Evolutionary conservation across 1,140 invertebrate genomes (phyloP), one percentile per base, ranked within the genome.

Genomic region (Chionoecetes opilio): DNA sequence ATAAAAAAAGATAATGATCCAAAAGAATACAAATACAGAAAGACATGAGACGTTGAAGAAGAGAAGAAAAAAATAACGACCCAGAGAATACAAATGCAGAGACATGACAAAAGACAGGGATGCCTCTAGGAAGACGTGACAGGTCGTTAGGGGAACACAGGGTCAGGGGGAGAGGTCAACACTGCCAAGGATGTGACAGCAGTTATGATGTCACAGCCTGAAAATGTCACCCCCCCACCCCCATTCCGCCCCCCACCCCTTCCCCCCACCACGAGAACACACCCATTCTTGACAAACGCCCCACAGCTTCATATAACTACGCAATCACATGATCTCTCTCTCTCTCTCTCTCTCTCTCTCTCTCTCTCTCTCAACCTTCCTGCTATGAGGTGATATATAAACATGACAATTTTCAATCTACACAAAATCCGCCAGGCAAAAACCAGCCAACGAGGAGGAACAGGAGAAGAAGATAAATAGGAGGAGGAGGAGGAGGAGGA

Each of bases 311-410:
- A 35, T 32, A 31, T 31, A 86, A 86, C 84, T 86, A 17, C 35
- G 9, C 26, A 34, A 35, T 38, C n/a, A 17, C 35, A 31, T 86
- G 32, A 31, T 86, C 84, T 86, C 84, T 86, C 84, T 86, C 84
- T 86, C 84, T 86, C 84, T 86, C 84, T 86, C 84, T 86, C 84
- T 86, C 84, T 86, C 84, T 86, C 84, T 86, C 84, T 86, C 32
- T 85, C 84, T 85, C 84, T 85, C 84, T 85, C 84, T 85, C 84
- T 85, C 11, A 32, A 21, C 9, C 31, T 86, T 34, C 32, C 84
- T 35, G 32, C 32, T 29, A 9, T 5, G 14, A 86, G 21, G 84
- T 14, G 35, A 86, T 86, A 34, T 26, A 26, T 38, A 86, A 86
- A 75, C 63, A 21, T 75, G 63, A 75, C 63, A 63, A 21, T 21